Conservation (phyloP, 92 coral and sea anemone genomes). For the Nematostella vectensis region DNA sequence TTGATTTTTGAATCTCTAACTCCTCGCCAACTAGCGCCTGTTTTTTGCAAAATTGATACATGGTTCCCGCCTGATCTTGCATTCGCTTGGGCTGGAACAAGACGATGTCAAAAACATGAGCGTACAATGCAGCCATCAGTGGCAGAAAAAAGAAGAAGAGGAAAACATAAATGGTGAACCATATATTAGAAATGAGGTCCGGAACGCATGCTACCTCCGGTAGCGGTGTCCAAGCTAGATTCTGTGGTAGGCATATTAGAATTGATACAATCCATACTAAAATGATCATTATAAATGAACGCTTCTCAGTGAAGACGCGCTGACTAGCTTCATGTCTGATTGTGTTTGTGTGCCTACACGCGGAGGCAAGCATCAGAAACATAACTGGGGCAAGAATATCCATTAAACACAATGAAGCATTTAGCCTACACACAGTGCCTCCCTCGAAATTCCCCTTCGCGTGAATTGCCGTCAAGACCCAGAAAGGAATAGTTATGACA, state of each 20-base stretch:
- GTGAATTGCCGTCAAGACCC: conserved; percentile 67
- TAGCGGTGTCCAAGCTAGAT: conserved; percentile 50
- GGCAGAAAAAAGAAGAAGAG: conserved; percentile 48
- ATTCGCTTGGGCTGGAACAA: conserved; percentile 51
- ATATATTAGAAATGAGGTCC: conserved; percentile 51
- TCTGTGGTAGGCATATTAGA: conserved; percentile 51
- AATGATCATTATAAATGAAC: conserved; percentile 31
- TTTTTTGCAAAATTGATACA: conserved; percentile 35
- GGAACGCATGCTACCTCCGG: conserved; percentile 55
- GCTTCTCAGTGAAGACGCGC: conserved; percentile 45
- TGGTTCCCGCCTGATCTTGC: conserved; percentile 11
- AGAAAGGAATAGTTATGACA: conserved; percentile 57
- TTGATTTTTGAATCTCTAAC: conserved; percentile 49
- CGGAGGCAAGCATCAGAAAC: conserved; percentile 49
- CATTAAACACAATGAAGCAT: conserved; percentile 51
- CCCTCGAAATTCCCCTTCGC: conserved; percentile 37
- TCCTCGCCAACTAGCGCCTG: conserved; percentile 40
- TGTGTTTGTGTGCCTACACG: conserved; percentile 51
- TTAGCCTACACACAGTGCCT: conserved; percentile 39
- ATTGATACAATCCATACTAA: conserved; percentile 40
- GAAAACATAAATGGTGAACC: conserved; percentile 58
- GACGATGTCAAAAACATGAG: conserved; percentile 46
- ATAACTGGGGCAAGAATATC: conserved; percentile 59
- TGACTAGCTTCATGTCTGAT: conserved; percentile 49
- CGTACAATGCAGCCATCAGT: conserved; percentile 34